phyloP scores from a whole-genome alignment of 2,797 vertebrate genomes.

The Xerus rutilus region DNA sequence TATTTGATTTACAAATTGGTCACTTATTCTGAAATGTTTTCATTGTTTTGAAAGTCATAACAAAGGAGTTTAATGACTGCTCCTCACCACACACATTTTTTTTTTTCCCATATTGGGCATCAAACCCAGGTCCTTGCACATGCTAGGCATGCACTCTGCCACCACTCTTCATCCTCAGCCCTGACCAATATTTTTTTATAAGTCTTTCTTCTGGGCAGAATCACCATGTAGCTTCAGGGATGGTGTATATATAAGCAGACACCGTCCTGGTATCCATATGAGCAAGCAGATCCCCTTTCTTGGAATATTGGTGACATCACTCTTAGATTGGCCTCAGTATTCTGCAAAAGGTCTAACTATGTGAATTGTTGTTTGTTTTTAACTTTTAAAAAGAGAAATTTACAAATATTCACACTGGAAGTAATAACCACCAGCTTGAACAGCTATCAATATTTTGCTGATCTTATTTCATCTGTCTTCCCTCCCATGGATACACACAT shows the following conservation, averaged over 20 bases:
- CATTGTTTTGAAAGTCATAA: background rate
- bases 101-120: too few relatives aligned
- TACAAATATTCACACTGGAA: constrained; percentile 12
- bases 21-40: background rate
- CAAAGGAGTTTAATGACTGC: background rate
- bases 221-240: background rate
- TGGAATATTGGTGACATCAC: fast-evolving
- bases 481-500: background rate
- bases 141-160: background rate
- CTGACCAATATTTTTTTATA: background rate
- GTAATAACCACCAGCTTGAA: constrained; percentile 56
- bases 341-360: background rate
- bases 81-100: too few relatives aligned
- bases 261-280: background rate
- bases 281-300: background rate
- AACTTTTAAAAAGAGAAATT: constrained; percentile 45
- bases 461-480: constrained; percentile 50
- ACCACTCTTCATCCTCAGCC: background rate
- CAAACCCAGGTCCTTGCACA: too few relatives aligned
- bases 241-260: background rate
- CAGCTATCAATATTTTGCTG: constrained; percentile 8
- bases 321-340: background rate
- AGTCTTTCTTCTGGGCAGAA: background rate
- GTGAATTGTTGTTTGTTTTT: background rate
- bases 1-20: background rate